Evolutionary conservation across 2,797 vertebrate genomes (phyloP).

Genomic region (Micrastur ruficollis): DNA sequence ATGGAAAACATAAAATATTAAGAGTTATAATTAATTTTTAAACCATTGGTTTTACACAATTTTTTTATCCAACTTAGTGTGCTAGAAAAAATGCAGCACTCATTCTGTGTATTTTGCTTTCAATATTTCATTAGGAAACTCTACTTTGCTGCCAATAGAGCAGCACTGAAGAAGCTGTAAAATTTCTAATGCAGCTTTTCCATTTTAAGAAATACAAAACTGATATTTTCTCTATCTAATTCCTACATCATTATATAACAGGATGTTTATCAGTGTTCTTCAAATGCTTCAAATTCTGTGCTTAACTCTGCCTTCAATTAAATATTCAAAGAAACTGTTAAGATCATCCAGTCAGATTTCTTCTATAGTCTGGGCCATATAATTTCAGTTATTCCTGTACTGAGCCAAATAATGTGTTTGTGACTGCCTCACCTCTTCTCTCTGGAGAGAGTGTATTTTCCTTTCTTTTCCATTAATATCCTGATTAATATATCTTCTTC

Average conservation of each 20-base stretch:
- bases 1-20: background rate
- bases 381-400: background rate
- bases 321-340: background rate
- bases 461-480: constrained; percentile 24
- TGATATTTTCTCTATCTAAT: background rate
- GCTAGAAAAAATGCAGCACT: background rate
- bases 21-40: background rate
- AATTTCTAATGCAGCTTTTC: background rate
- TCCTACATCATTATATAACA: background rate
- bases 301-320: background rate
- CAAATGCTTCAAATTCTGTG: background rate
- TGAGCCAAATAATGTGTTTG: background rate
- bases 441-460: background rate
- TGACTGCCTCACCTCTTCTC: background rate
- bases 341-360: background rate
- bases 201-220: background rate
- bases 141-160: background rate
- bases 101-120: background rate
- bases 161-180: background rate
- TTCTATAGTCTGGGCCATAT: background rate
- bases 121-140: background rate
- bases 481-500: constrained; percentile 44
- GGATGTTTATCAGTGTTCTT: background rate
- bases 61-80: background rate
- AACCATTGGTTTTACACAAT: background rate